Evolutionary conservation across 2,797 vertebrate species (phyloP).

Genomic region (Enteromius radiatus): DNA sequence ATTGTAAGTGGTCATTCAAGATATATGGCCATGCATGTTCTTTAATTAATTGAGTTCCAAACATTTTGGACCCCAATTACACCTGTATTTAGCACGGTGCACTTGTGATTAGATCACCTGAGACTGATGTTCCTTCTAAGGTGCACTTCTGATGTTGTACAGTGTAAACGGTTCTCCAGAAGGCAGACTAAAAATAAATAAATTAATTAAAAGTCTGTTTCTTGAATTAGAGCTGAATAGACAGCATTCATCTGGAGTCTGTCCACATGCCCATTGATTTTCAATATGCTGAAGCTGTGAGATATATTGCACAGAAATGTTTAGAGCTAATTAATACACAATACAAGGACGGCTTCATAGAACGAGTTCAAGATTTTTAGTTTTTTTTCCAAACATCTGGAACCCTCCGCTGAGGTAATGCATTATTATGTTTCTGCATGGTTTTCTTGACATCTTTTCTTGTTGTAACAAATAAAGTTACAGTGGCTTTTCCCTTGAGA

Average conservation of each 20-base stretch:
- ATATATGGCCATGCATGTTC: neutral
- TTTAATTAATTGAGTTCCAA: neutral
- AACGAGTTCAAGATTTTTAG: neutral
- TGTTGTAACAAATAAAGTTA: neutral
- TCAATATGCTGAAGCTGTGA: slow-evolving; percentile 21
- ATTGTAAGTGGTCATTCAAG: neutral
- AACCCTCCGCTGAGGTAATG: neutral
- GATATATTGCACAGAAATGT: slow-evolving; percentile 17
- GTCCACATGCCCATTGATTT: slow-evolving; percentile 16
- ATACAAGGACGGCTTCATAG: neutral
- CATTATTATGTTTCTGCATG: neutral
- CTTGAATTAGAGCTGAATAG: slow-evolving; percentile 5
- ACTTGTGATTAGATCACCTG: slow-evolving; percentile 1
- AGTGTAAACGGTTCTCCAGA: neutral
- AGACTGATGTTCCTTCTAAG: neutral
- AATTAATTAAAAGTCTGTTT: neutral
- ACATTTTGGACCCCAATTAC: neutral
- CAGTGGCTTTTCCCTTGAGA: neutral
- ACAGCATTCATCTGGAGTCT: slow-evolving; percentile 20
- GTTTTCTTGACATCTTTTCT: neutral
- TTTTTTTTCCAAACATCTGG: neutral
- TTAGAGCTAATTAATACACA: slow-evolving; percentile 17
- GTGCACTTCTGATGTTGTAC: neutral
- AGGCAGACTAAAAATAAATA: neutral
- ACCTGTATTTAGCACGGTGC: neutral